Base-by-base conservation (phyloP, 2,888 invertebrate genomes). In the Liodrosophila aerea region DNA sequence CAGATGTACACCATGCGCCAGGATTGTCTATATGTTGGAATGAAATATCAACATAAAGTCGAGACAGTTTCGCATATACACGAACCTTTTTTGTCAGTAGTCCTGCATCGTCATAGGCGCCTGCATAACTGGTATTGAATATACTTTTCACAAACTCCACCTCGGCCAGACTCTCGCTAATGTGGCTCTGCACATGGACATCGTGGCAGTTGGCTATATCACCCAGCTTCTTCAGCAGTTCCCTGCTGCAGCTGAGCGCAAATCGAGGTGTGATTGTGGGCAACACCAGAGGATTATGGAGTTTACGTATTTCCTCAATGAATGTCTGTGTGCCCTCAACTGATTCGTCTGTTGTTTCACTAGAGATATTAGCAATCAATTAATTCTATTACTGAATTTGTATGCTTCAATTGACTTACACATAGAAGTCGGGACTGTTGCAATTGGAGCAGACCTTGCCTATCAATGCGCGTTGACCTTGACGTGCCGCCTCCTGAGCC, bases 231-330 rank as follows among this genome's bases (percentile, higher is more conserved):
- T 89, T 91, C 92, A 97, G 92, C 4, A 96, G 91, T n/a, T 93
- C 90, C 84, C 92, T 91, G 61, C 94, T 93, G 86, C 97, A 95
- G 77, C 95, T 94, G 12, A 96, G 87, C 2, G 96, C 97, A 91
- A 97, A 97, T 80, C 95, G 91, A 36, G 97, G 97, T 1, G 97
- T 96, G 27, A 98, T 93, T 3, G 95, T 92, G 0, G 97, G 96
- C 70, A 92, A 91, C 0, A 97, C 92, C 46, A 96, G 90, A 18
- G 93, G 91, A 87, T 92, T 93, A 0, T 82, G 89, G 64, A 92
- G 90, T 9, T 88, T 89, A 53, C 90, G 77, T 45, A 96, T 91
- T 52, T 89, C 89, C 54, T 92, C 76, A 31, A 96, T 90, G 87
- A 96, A 96, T 22, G 88, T 87, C 73, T 92, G 91, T 0, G 94